phyloP scores from a whole-genome alignment of 2,113 vertebrate genomes.

The Chrysochloris asiatica region DNA sequence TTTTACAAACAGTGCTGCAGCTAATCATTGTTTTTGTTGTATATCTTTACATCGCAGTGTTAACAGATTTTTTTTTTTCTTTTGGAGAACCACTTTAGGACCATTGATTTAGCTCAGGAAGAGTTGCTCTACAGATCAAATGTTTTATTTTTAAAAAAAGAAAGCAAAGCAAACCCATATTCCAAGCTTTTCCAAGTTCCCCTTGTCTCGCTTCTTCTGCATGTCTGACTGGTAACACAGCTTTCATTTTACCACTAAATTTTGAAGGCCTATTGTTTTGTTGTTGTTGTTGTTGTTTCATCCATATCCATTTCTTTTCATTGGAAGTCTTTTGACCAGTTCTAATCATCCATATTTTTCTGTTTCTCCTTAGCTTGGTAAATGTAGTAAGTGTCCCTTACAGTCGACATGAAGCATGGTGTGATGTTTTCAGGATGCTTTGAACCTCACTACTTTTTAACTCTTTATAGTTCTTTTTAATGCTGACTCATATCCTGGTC shows the following conservation, averaged over 20 bases:
- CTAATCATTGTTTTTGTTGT: neutral
- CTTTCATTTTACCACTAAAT: neutral
- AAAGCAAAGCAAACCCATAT: neutral
- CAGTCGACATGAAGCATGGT: neutral
- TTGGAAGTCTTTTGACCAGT: neutral
- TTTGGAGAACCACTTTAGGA: neutral
- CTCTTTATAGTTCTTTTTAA: neutral
- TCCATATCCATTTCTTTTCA: neutral
- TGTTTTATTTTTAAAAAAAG: slow-evolving; percentile 44
- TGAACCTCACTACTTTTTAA: slow-evolving; percentile 52
- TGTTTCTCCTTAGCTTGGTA: neutral
- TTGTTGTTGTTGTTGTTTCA: neutral
- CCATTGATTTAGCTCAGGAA: neutral
- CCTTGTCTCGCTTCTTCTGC: neutral
- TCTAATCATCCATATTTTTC: neutral
- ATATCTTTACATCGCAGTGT: neutral
- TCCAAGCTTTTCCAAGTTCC: neutral
- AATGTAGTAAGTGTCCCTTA: slow-evolving; percentile 2
- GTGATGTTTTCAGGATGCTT: neutral
- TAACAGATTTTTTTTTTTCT: neutral
- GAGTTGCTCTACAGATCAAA: slow-evolving; percentile 16
- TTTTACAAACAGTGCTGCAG: neutral
- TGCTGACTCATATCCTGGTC: slow-evolving; percentile 73
- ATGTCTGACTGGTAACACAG: neutral
- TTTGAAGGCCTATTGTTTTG: neutral